Evolutionary conservation across 64 coral and sea anemone genomes (phyloP), one percentile per base, ranked within the genome.

Genomic region (Montipora foliosa): DNA sequence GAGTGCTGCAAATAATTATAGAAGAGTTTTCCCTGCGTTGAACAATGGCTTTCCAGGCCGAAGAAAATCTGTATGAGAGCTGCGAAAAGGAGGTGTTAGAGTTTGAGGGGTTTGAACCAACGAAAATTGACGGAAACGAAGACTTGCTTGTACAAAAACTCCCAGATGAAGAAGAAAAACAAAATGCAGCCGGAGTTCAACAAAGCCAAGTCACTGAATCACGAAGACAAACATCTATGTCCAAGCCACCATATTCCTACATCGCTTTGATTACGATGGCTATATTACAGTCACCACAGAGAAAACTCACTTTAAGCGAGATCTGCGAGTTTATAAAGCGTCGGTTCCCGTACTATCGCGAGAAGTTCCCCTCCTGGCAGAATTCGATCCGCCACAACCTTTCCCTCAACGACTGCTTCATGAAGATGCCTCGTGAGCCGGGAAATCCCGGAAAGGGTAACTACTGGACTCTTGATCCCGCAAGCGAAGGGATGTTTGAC

Each of bases 291-390:
- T 99, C 98, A 47, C 92, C 98, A 5, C 95, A 99, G 13, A 93
- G 95, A 78, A 99, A 99, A 74, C 98, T 99, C 90, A 99, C 98
- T 62, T 64, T 99, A 2, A 99, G 98, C 37, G 98, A 99, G 70
- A 99, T 99, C 76, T 99, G 98, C 67, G 98, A 99, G 61, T 99
- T 96, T 66, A 99, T 99, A 70, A 99, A 96, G 75, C 95, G 94
- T 1, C 85, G 98, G 13, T 99, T 99, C 53, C 95, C 95, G 3
- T 99, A 99, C 47, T 99, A 99, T 74, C 96, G 92, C 67, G 98
- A 99, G 75, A 99, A 99, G 48, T 99, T 96, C n/a, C 98, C 98
- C 4, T 96, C 95, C 13, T 99, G 98, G 98, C 98, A 99, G 47
- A 99, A 99, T 84, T 99, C 98, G 4, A 99, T 99, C 60, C 80